Conservation (phyloP, 1,140 invertebrate genomes). For the Alviniconcha marisindica region DNA sequence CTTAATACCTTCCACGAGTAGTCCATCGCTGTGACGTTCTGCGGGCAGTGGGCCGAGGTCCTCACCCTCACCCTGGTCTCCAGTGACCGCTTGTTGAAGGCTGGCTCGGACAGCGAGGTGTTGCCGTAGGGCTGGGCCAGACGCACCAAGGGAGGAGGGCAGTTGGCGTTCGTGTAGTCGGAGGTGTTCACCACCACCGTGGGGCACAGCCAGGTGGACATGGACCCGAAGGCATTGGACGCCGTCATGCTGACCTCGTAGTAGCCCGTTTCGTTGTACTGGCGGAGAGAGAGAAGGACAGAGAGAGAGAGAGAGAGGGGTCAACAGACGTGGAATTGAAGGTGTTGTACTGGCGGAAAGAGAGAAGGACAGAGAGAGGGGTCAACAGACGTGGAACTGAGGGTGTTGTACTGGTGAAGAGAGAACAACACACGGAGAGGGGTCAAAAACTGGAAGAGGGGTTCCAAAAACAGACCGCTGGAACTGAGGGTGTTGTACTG, state of each 20-base stretch:
- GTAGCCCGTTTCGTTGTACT: constrained; percentile 54
- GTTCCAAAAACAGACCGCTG: no score
- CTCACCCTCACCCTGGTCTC: constrained; percentile 54
- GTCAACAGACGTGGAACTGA: no score
- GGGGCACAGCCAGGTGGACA: constrained; percentile 62
- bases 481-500: no score
- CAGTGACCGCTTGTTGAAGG: constrained; percentile 56
- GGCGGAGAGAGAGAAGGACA: neutral
- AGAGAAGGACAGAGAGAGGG: no score
- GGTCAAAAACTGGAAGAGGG: no score
- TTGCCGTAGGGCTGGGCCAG: constrained; percentile 17
- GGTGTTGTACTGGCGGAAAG: no score
- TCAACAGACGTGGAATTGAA: no score
- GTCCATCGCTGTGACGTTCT: constrained; percentile 25
- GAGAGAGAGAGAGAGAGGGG: no score
- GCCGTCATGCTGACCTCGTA: constrained; percentile 60
- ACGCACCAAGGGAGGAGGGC: constrained; percentile 35
- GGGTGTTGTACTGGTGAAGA: no score
- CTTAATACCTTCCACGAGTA: constrained; percentile 68
- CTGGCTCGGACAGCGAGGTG: constrained; percentile 34
- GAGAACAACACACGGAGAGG: no score
- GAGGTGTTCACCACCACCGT: constrained; percentile 52
- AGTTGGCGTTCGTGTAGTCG: neutral
- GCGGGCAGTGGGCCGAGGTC: constrained; percentile 45
- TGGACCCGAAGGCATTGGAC: constrained; percentile 61